A percentile compares a stretch with the other conserved stretches of the same genome.
Evolutionary conservation across 2,113 vertebrate species (phyloP).

Genomic region (Scolopax mira): DNA sequence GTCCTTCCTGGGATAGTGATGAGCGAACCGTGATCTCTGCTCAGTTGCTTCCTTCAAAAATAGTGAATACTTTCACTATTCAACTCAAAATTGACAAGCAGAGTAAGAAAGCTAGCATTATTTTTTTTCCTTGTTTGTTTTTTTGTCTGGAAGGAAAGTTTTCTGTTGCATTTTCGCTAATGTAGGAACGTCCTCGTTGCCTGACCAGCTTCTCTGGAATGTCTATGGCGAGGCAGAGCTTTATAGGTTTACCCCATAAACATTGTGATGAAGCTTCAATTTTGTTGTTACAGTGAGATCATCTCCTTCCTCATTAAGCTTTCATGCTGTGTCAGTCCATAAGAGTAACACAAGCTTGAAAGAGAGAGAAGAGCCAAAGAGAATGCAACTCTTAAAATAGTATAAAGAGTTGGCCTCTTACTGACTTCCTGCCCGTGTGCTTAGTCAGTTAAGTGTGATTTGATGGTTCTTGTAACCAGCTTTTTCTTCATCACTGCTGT

Average conservation of each 20-base stretch:
- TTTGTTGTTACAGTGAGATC: constrained; percentile 65
- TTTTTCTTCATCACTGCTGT: constrained; percentile 7
- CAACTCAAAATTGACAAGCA: neutral
- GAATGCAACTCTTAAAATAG: constrained; percentile 53
- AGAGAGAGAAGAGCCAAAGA: constrained; percentile 45
- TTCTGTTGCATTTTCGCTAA: constrained; percentile 1
- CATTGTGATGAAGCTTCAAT: constrained; percentile 52
- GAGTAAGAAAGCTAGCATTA: neutral
- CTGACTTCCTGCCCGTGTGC: constrained; percentile 53
- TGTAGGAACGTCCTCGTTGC: neutral
- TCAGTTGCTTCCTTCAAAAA: neutral
- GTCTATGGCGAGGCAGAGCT: constrained; percentile 12
- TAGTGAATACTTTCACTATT: neutral
- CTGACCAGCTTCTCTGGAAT: constrained; percentile 13
- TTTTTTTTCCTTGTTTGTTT: neutral
- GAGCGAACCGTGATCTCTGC: neutral
- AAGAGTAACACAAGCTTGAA: constrained; percentile 53
- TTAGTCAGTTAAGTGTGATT: constrained; percentile 58
- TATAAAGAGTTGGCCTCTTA: constrained; percentile 47
- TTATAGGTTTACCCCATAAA: constrained; percentile 55
- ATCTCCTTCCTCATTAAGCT: constrained; percentile 68
- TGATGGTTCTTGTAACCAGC: constrained; percentile 25
- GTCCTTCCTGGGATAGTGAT: neutral
- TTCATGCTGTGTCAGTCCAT: constrained; percentile 67
- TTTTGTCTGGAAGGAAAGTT: neutral